A percentile compares a stretch with the other conserved stretches of the same genome.
These are phyloP conservation scores for Siphlonurus alternatus DNA, from an alignment of 2,888 invertebrate species.

Conservation along the genomic window DNA sequence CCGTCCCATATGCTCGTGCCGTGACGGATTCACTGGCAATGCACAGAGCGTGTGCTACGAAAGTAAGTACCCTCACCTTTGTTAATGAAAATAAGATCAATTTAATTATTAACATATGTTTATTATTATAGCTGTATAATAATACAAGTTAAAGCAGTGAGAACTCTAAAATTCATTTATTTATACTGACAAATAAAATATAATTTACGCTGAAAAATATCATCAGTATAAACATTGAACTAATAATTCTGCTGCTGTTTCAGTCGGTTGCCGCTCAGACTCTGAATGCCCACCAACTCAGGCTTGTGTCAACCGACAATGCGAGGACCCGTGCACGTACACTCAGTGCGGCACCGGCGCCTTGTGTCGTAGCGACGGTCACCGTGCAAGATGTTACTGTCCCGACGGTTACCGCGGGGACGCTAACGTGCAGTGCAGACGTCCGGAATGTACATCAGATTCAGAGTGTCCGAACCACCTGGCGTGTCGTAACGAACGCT, in stretches of 20 bases:
- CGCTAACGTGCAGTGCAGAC: slow-evolving; percentile 56
- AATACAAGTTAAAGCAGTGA: background rate
- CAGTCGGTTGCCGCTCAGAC: slow-evolving; percentile 71
- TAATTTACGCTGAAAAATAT: background rate
- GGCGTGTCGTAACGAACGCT: slow-evolving; percentile 60
- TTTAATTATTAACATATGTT: background rate
- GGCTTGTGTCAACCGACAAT: slow-evolving; percentile 66
- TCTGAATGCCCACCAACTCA: slow-evolving; percentile 67
- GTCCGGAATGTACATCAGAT: slow-evolving; percentile 59
- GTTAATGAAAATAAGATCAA: background rate
- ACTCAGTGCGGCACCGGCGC: slow-evolving; percentile 68
- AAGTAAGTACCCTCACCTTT: slow-evolving; percentile 34
- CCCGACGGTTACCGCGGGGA: slow-evolving; percentile 58
- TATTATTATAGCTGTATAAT: background rate
- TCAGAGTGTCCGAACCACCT: slow-evolving; percentile 62
- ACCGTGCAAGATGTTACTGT: slow-evolving; percentile 64
- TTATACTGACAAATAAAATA: background rate
- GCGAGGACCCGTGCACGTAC: slow-evolving; percentile 59
- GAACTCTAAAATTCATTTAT: background rate
- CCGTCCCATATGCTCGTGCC: slow-evolving; percentile 64
- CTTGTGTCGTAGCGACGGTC: slow-evolving; percentile 55
- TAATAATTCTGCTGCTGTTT: too few relatives aligned
- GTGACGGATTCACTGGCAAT: slow-evolving; percentile 68
- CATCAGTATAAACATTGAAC: too few relatives aligned
- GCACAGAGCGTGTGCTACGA: slow-evolving; percentile 60